Evolutionary conservation across 2,113 vertebrate species (phyloP), one percentile per base, ranked within the genome.

Genomic region (Macrotis lagotis): DNA sequence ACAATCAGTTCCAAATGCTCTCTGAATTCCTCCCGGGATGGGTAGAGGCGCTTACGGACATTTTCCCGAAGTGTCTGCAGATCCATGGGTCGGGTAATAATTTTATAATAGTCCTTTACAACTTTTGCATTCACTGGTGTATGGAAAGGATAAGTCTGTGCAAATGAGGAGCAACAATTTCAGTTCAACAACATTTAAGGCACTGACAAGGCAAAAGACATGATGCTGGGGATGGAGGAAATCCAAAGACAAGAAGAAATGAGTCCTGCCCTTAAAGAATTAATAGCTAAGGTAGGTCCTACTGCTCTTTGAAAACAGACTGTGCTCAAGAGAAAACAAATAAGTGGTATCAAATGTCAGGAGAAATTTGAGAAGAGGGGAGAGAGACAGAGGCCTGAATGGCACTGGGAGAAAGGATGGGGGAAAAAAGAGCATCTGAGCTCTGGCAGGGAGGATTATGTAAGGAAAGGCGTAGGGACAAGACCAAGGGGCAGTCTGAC

Each of bases 91-190:
- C 99, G 98, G 0, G 99, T 99, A 95, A 99, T 99, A 93, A 99
- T 99, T 98, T 99, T 99, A 25, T 99, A 99, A 97, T 99, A 99
- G 97, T 99, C 99, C 97, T 99, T 99, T 94, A 99, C 99, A 88
- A 99, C 99, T 97, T 99, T 99, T 59, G 99, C 99, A 91, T 99
- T 99, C 50, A 99, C 99, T 10, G 99, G 99, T 0, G 99, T 99
- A 96, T 99, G 99, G 92, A 99, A 99, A 2, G 99, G 99, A 92
- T 99, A 99, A 0, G 99, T 99, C 99, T 99, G 96, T 90, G 51
- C 22, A 96, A 96, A 98, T 9, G 93, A 97, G 44, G 95, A 55
- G 10, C 28, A 91, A 37, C 24, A 94, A 8, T 49, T 49, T 48
- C 47, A 49, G 8, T 83, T 83, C 5, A 16, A 22, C 66, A 44